Evolutionary conservation across 2,113 vertebrate species (phyloP).

Genomic region (Salminus brasiliensis): DNA sequence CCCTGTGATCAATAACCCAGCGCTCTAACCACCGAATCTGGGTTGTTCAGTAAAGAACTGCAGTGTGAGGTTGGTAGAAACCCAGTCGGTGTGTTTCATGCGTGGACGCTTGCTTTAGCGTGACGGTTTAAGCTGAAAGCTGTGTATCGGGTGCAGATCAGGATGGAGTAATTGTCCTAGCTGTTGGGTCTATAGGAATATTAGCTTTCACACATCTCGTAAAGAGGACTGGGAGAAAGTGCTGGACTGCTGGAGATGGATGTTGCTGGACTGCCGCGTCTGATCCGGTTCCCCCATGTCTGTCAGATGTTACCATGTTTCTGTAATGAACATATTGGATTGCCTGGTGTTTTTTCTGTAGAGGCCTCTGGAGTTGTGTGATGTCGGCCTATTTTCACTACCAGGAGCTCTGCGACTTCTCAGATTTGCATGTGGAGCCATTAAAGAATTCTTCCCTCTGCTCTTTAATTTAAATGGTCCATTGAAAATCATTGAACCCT

Average conservation of each 20-base stretch:
- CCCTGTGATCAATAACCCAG: no score
- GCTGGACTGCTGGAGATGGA: neutral
- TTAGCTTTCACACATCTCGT: conserved; percentile 24
- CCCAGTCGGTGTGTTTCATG: neutral
- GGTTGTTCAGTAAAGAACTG: no score
- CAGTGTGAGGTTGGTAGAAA: neutral
- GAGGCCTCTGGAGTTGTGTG: conserved; percentile 20
- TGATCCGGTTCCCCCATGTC: neutral
- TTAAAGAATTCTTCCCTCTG: conserved; percentile 53
- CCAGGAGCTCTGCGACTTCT: conserved; percentile 41
- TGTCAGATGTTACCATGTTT: conserved; percentile 25
- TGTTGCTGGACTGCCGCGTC: conserved; percentile 1
- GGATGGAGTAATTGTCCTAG: neutral
- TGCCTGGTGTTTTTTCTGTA: neutral
- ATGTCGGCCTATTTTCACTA: conserved; percentile 31
- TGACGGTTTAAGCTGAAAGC: neutral
- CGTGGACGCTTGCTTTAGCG: neutral
- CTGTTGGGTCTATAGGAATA: neutral
- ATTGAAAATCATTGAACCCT: conserved; percentile 54
- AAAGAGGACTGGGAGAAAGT: neutral
- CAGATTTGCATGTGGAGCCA: conserved; percentile 51
- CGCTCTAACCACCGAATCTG: no score
- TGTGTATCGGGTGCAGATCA: neutral
- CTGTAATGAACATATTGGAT: conserved; percentile 15
- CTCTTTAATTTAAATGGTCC: conserved; percentile 54